These are phyloP conservation scores for Eupithecia exiguata DNA, from an alignment of 2,888 invertebrate genomes.

Conservation along the genomic window DNA sequence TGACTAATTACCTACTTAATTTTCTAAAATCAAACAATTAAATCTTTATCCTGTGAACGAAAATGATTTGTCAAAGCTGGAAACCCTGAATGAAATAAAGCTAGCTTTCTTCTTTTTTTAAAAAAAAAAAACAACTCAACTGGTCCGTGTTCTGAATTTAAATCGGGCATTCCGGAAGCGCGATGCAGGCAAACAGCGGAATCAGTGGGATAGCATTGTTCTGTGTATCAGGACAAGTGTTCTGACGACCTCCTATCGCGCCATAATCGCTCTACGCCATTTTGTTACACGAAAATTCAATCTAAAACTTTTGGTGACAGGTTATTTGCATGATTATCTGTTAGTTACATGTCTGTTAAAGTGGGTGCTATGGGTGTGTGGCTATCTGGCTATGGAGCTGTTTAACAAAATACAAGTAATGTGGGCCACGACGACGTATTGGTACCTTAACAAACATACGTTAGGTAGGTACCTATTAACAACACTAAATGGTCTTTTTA, in stretches of 20 bases:
- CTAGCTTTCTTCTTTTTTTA: neutral
- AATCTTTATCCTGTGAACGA: too few species aligned
- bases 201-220: constrained; percentile 52
- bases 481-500: neutral
- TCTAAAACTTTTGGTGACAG: constrained; percentile 45
- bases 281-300: constrained; percentile 47
- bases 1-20: neutral
- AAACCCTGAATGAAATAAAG: neutral
- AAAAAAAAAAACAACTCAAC: constrained; percentile 52
- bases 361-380: neutral
- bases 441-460: neutral
- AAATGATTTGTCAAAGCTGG: neutral
- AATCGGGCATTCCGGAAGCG: constrained; percentile 62
- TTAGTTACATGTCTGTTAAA: constrained; percentile 18
- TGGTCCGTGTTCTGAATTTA: constrained; percentile 67
- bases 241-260: constrained; percentile 59
- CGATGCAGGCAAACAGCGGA: constrained; percentile 39
- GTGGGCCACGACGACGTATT: neutral
- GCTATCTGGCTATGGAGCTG: neutral
- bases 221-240: constrained; percentile 59
- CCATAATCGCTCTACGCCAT: constrained; percentile 38
- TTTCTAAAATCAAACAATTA: neutral
- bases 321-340: constrained; percentile 39
- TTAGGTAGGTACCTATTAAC: neutral
- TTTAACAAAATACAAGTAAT: neutral